phyloP scores from a whole-genome alignment of 1,140 invertebrate genomes.

The Drosophila kanapiae region DNA sequence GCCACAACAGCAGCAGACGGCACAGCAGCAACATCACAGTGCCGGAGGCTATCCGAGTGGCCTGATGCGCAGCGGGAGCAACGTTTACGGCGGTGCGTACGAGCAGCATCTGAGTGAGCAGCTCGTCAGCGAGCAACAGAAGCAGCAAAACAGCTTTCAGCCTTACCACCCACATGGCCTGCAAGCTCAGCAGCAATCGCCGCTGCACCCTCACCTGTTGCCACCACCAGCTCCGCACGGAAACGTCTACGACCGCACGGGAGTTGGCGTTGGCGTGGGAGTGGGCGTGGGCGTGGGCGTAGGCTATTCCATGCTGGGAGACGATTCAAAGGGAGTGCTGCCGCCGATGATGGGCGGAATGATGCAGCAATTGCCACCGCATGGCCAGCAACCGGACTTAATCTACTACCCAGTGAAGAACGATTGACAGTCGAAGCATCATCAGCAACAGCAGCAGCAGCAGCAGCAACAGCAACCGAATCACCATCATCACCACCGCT shows the following conservation, averaged over 20 bases:
- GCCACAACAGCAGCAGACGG: slow-evolving; percentile 54
- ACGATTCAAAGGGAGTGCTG: slow-evolving; percentile 74
- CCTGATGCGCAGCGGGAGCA: slow-evolving; percentile 62
- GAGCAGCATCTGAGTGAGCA: slow-evolving; percentile 71
- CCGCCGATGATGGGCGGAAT: slow-evolving; percentile 74
- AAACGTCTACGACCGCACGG: slow-evolving; percentile 60
- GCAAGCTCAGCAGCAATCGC: slow-evolving; percentile 53
- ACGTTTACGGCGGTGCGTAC: slow-evolving; percentile 72
- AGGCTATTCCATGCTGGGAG: slow-evolving; percentile 72
- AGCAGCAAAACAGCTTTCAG: slow-evolving; percentile 83
- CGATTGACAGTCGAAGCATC: slow-evolving; percentile 82
- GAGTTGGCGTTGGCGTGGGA: slow-evolving; percentile 61
- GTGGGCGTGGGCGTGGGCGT: slow-evolving; percentile 59
- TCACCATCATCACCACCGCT: slow-evolving; percentile 71
- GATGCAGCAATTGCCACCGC: slow-evolving; percentile 84
- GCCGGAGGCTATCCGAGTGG: slow-evolving; percentile 55
- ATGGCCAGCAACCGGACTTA: slow-evolving; percentile 71
- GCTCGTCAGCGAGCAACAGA: slow-evolving; percentile 77
- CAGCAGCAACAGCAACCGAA: slow-evolving; percentile 44
- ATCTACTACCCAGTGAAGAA: slow-evolving; percentile 85
- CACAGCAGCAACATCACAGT: slow-evolving; percentile 69
- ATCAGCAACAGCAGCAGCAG: slow-evolving; percentile 39
- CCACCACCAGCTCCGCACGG: slow-evolving; percentile 72
- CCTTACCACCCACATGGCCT: slow-evolving; percentile 73
- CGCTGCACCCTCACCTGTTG: slow-evolving; percentile 65